Conservation (phyloP, 2,113 vertebrate genomes). For the Anguilla japonica region DNA sequence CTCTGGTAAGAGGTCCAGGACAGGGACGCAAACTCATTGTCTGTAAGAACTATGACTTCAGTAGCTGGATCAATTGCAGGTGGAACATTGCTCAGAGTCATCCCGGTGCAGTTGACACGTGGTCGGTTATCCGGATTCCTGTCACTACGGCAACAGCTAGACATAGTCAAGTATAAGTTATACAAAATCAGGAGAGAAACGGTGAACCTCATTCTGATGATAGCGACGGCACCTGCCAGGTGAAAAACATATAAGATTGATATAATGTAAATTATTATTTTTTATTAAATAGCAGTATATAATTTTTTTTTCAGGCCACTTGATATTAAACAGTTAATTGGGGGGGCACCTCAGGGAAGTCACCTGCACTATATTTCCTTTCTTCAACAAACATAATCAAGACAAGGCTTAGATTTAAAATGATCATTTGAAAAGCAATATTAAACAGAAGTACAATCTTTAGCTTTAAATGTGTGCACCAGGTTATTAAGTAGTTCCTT, state of each 20-base stretch:
- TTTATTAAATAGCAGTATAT: too few species aligned
- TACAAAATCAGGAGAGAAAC: conserved; percentile 45
- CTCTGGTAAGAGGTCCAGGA: conserved; percentile 58
- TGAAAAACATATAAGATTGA: not conserved
- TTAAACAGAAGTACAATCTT: too few species aligned
- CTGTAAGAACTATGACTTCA: conserved; percentile 57
- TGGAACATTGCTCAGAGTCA: conserved; percentile 43
- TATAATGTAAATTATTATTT: not conserved
- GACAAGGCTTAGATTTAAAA: too few species aligned
- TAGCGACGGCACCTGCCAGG: not conserved
- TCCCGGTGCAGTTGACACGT: conserved; percentile 55
- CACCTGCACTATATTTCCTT: too few species aligned
- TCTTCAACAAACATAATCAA: too few species aligned
- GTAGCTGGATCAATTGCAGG: conserved; percentile 43
- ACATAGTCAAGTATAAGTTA: not conserved
- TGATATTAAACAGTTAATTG: too few species aligned
- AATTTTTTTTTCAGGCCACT: too few species aligned
- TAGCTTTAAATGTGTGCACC: too few species aligned
- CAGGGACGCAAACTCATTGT: conserved; percentile 59
- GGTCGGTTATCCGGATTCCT: conserved; percentile 54
- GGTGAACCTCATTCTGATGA: conserved; percentile 28
- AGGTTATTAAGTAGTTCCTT: too few species aligned
- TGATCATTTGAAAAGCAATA: too few species aligned
- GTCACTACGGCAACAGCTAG: conserved; percentile 46
- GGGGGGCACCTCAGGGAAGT: too few species aligned